A percentile compares a stretch with the other conserved stretches of the same genome.
Evolutionary conservation across 2,888 invertebrate genomes (phyloP).

Genomic region (Meiosimyza platycephala): DNA sequence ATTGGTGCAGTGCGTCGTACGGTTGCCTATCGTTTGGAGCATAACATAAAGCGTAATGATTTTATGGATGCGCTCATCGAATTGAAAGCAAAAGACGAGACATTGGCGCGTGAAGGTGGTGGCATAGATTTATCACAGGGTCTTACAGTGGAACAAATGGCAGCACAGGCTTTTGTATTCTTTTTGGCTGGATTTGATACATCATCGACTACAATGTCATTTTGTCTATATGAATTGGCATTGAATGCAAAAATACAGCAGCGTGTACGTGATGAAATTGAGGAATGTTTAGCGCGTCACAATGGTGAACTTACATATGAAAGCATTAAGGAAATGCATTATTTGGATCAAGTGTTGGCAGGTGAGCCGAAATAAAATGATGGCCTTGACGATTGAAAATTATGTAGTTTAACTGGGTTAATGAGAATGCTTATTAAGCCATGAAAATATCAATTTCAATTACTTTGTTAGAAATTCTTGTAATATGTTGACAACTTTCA

Average conservation of each 20-base stretch:
- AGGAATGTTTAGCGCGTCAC: slow-evolving; percentile 56
- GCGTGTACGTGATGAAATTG: slow-evolving; percentile 66
- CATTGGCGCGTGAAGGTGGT: slow-evolving; percentile 20
- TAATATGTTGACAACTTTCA: no score
- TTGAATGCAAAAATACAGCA: slow-evolving; percentile 67
- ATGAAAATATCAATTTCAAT: no score
- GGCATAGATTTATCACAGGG: slow-evolving; percentile 50
- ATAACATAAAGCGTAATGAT: slow-evolving; percentile 68
- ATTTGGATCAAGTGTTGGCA: slow-evolving; percentile 67
- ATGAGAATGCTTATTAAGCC: no score
- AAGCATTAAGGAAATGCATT: slow-evolving; percentile 67
- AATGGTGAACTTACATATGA: slow-evolving; percentile 67
- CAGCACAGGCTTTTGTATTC: slow-evolving; percentile 71
- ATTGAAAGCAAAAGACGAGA: slow-evolving; percentile 63
- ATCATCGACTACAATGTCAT: slow-evolving; percentile 68
- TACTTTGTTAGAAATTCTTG: no score
- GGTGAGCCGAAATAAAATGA: slow-evolving; percentile 52
- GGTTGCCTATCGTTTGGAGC: slow-evolving; percentile 41
- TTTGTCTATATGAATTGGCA: slow-evolving; percentile 69
- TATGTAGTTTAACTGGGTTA: no score
- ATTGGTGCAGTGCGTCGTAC: slow-evolving; percentile 39
- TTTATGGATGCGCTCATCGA: slow-evolving; percentile 71
- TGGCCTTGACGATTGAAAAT: no score
- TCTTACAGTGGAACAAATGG: slow-evolving; percentile 64
- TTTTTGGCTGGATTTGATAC: slow-evolving; percentile 72